These are phyloP conservation scores for Poecile montanus DNA, from an alignment of 2,797 vertebrate species.

Conservation along the genomic window DNA sequence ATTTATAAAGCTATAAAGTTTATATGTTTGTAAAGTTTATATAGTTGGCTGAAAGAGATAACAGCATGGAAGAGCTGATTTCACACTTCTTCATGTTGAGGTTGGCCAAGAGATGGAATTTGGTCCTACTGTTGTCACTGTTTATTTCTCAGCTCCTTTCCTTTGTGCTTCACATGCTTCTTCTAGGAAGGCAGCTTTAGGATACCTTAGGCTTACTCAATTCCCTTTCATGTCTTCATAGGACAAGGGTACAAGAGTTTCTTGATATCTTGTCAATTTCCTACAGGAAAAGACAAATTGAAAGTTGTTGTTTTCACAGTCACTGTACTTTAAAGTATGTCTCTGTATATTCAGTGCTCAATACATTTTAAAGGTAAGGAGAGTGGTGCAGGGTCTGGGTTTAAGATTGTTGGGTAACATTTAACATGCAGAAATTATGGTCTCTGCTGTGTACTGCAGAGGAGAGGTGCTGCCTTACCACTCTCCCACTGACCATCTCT, in stretches of 20 bases:
- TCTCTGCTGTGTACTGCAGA: not conserved
- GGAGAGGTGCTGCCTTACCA: not conserved
- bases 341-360: rapidly evolving
- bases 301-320: not conserved
- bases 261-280: not conserved
- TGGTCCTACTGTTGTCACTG: not conserved
- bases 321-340: not conserved
- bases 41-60: not conserved
- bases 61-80: not conserved
- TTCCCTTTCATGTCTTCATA: not conserved
- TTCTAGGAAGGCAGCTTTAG: not conserved
- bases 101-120: not conserved
- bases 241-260: not conserved
- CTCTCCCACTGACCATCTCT: not conserved
- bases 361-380: not conserved
- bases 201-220: not conserved
- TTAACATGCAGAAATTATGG: not conserved
- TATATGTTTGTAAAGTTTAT: not conserved
- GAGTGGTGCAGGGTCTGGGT: not conserved
- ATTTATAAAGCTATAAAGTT: not conserved
- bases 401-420: not conserved
- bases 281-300: not conserved
- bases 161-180: not conserved
- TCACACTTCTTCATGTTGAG: not conserved
- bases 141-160: slow-evolving; percentile 23